Base-by-base conservation (phyloP, 2,113 vertebrate species). In the Trogon melanurus region DNA sequence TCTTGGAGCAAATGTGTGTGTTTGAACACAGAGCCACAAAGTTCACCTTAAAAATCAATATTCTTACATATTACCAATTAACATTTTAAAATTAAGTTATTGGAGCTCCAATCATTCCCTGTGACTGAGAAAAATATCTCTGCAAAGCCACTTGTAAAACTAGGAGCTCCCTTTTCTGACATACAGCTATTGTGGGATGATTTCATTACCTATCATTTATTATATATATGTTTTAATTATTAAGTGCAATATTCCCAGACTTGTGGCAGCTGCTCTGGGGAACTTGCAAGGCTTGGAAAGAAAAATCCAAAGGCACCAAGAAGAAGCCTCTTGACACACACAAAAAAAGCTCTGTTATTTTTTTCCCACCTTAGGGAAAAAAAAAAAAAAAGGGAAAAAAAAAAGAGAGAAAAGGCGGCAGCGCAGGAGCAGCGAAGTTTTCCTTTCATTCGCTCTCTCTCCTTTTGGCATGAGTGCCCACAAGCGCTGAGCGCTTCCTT, bases 151-250 rank as follows among this genome's bases (percentile, higher is more conserved):
- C 73, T 44, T 16, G 16, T 81, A 84, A 88, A 86, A 65, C 56
- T 32, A 71, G 54, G 88, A 78, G 65, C 61, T 94, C 89, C 65
- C 48, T 64, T 41, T 89, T 65, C 76, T 65, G 70, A 81, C 61
- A 87, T 1, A 41, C 48, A 89, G 88, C 78, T 81, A 91, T 53
- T 93, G 87, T 57, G 58, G 70, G 65, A 87, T 85, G 76, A 95
- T 84, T 96, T 95, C 69, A 91, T 96, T 95, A 88, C 65, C 80
- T 81, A 72, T 34, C 57, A 48, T 93, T 92, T 96, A 89, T 95
- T 95, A 89, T 92, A 94, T 29, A 56, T 76, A 74, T 75, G 20
- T 84, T 74, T 91, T 84, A 84, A 95, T 93, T 95, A 95, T 95
- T 92, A 96, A 95, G 65, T 71, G 61, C 83, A 93, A 79, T 61